Evolutionary conservation across 2,113 vertebrate genomes (phyloP), one percentile per base, ranked within the genome.

Genomic region (Rhinopomastus cyanomelas): DNA sequence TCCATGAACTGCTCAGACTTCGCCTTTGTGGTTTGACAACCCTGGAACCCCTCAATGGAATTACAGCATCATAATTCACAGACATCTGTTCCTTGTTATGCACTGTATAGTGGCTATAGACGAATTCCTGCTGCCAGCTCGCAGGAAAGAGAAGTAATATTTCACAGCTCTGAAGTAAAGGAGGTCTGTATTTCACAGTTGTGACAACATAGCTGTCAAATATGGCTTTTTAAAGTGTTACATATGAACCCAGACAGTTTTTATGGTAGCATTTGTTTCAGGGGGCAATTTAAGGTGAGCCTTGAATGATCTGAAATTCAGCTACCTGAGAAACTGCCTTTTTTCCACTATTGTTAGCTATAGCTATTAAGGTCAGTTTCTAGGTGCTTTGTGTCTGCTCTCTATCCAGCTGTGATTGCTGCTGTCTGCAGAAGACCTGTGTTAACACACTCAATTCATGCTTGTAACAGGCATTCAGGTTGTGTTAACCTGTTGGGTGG

Each of bases 181-280:
- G 69, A 81, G 91, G 65, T 83, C 87, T 86, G 94, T 79, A 73
- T 59, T 81, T 91, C 89, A 66, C 80, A 69, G 66, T 67, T 84
- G 73, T 69, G 89, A 83, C 93, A 93, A 80, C 89, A 71, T 42
- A 78, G 81, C 92, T 94, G 92, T 94, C 92, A 90, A 85, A 62
- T 85, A 64, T 1, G 27, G 69, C 89, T 84, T 64, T 84, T 76
- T 64, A 68, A 76, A 84, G 87, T 81, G 89, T 78, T 90, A 23
- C 81, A 90, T 62, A 56, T n/a, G 69, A 84, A 56, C 89, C 86
- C 81, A 90, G 91, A 80, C 83, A 52, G 86, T 34, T 88, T 87
- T 87, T 84, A 60, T 67, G 66, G 85, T 65, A 93, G 49, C 56
- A 11, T 90, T 80, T 90, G 75, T 69, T 90, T 73, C 73, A 81